Evolutionary conservation across 2,113 vertebrate genomes (phyloP), one percentile per base, ranked within the genome.

Genomic region (Galeopterus variegatus): DNA sequence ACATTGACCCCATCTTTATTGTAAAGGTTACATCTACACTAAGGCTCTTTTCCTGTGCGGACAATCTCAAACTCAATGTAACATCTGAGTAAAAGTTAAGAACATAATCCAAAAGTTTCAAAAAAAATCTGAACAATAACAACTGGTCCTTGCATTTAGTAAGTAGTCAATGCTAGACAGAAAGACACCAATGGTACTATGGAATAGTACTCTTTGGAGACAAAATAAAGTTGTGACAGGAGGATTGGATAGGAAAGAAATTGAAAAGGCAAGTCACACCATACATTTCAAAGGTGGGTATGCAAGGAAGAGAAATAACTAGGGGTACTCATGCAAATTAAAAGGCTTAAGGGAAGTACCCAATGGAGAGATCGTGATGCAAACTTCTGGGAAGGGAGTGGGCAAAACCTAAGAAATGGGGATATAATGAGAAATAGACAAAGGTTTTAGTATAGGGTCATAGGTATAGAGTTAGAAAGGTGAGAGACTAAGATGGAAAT

Each of bases 291-390:
- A 79, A 69, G 45, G 2, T 69, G 24, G 21, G 60, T 2, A 72
- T 19, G 1, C 7, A 41, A 11, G 23, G 8, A 76, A 76, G 26
- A 76, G 10, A 72, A 62, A 54, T 45, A 48, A 48, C 21, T 31
- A 70, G 69, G 33, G 23, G 2, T 1, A 31, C 3, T 24, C 24
- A 21, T 11, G 7, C 1, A 23, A 8, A 21, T 26, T 48, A 4
- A 50, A 88, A 56, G 36, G 13, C 33, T 92, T 50, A 75, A 54
- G 31, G 41, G 26, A 77, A 41, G 6, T 26, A 81, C 21, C 13
- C 41, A 72, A 4, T 21, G 67, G n/a, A 48, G 1, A 48, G 50
- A 33, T 10, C 3, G 24, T 28, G 23, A 60, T 41, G 18, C 6
- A 33, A 41, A 13, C 13, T 67, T 50, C 15, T 83, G 33, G 58